Evolutionary conservation across 2,888 invertebrate genomes (phyloP).

Genomic region (Lepetodrilus schrolli): DNA sequence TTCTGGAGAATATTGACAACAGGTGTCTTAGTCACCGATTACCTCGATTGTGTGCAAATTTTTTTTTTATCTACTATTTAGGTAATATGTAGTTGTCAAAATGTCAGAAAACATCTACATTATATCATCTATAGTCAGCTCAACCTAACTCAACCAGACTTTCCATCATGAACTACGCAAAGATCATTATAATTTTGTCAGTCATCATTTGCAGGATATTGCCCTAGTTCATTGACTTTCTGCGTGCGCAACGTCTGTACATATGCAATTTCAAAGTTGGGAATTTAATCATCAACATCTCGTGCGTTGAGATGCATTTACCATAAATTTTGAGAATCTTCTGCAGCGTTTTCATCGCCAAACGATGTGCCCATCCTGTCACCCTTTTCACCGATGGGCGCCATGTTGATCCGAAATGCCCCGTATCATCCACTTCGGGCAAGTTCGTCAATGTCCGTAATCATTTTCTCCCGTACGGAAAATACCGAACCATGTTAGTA

Average conservation of each 20-base stretch:
- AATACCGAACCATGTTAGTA: constrained; percentile 10
- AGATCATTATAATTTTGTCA: constrained; percentile 26
- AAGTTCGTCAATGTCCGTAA: neutral
- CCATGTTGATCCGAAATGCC: constrained; percentile 69
- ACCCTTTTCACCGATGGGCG: constrained; percentile 70
- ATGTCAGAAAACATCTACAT: no score
- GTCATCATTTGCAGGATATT: neutral
- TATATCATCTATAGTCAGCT: no score
- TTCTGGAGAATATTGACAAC: neutral
- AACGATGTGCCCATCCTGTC: constrained; percentile 64
- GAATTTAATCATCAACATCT: neutral
- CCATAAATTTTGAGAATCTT: constrained; percentile 70
- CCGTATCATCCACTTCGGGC: constrained; percentile 36
- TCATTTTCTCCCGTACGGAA: neutral
- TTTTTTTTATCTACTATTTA: no score
- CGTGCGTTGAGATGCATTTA: constrained; percentile 38
- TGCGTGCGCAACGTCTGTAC: neutral
- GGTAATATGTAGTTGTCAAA: no score
- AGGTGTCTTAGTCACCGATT: neutral
- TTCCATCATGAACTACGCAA: neutral
- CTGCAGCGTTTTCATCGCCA: constrained; percentile 58
- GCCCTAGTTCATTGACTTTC: neutral
- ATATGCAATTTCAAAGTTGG: neutral
- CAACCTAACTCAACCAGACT: neutral
- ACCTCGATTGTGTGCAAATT: no score